phyloP scores from a whole-genome alignment of 2,888 invertebrate species.

The Lasioglossum lativentre region DNA sequence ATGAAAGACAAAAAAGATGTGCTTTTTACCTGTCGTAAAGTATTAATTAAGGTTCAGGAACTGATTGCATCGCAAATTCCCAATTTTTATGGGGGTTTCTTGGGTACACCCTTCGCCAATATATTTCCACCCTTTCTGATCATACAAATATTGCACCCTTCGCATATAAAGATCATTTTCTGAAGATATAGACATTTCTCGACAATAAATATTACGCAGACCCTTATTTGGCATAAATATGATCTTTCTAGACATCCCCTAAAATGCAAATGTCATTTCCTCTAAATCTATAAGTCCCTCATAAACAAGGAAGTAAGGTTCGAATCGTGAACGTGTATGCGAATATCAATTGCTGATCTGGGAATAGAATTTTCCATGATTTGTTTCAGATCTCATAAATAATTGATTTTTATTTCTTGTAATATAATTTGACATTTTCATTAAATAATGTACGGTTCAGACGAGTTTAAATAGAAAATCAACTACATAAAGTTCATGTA shows the following conservation, averaged over 20 bases:
- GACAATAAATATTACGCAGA: slow-evolving; percentile 17
- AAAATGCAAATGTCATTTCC: slow-evolving; percentile 1
- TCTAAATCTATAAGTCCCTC: not conserved
- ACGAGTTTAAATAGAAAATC: too few relatives aligned
- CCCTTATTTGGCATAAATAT: slow-evolving; percentile 8
- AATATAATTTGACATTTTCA: not conserved
- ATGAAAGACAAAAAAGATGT: too few relatives aligned
- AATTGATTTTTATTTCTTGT: not conserved
- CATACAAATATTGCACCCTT: slow-evolving; percentile 3
- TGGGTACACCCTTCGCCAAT: slow-evolving; percentile 19
- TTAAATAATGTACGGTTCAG: too few relatives aligned
- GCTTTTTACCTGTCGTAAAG: not conserved
- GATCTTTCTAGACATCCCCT: not conserved
- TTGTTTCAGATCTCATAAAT: not conserved
- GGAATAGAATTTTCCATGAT: not conserved
- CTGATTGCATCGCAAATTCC: not conserved
- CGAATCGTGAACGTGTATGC: not conserved
- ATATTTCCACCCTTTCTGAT: slow-evolving; percentile 2
- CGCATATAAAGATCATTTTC: slow-evolving; percentile 9
- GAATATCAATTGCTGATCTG: not conserved
- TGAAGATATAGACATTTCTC: not conserved
- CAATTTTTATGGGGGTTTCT: not conserved
- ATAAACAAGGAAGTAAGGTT: not conserved
- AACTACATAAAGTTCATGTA: too few relatives aligned
- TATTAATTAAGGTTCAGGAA: not conserved